Evolutionary conservation across 2,888 invertebrate species (phyloP), one percentile per base, ranked within the genome.

Genomic region (Scelioninae gen. 1): DNA sequence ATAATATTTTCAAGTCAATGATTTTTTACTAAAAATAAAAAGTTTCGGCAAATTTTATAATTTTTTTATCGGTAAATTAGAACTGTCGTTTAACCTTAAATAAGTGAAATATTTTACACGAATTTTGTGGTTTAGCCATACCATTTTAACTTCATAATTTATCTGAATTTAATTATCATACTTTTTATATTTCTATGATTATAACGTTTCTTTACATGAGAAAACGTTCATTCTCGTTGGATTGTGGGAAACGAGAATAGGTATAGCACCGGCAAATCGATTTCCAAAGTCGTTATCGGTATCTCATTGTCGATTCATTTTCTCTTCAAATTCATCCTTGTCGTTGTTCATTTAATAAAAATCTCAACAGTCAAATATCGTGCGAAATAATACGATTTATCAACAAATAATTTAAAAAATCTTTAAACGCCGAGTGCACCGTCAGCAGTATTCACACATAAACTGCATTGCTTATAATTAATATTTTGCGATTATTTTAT

Each of bases 231-330:
- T 62, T 53, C 34, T 40, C 38, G 34, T 43, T n/a, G 31, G 53
- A 53, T 47, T 31, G 60, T 10, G 13, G 32, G 1, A 40, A 53
- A 6, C 32, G 34, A 63, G 72, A 53, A 53, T 62, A 55, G 72
- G 34, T 63, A 74, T 74, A 43, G 43, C 23, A 8, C 40, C 38
- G 31, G 32, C 45, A 53, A 63, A 75, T 75, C 63, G 74, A 75
- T 75, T 75, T 56, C 47, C 34, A 38, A 55, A 56, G 56, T 53
- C 56, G 56, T 63, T 75, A 75, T 65, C 62, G 51, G 34, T 63
- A 55, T 62, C 53, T 72, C 72, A 53, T 62, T 72, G 72, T 49
- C 60, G 13, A 31, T 53, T 40, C 43, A 55, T 68, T 43, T 16
- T 68, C 66, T 43, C 55, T 55, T 68, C 68, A 47, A 55, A 56